phyloP scores from a whole-genome alignment of 2,888 invertebrate genomes.

The Cheilosia scutellata region DNA sequence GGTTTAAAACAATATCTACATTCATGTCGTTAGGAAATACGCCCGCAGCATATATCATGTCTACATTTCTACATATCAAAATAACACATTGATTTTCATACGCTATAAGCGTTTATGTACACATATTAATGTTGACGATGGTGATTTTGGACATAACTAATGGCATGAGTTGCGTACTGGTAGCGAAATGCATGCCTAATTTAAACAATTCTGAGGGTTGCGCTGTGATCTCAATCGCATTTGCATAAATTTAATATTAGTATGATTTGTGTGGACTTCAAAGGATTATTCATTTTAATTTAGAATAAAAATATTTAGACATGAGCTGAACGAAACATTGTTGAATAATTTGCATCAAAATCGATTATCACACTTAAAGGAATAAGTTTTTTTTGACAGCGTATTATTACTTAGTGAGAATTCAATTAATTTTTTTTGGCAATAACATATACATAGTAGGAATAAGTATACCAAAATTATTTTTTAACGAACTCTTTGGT shows the following conservation, averaged over 20 bases:
- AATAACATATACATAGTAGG: too few species aligned
- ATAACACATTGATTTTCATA: slow-evolving; percentile 45
- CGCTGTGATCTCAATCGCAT: slow-evolving; percentile 34
- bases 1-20: slow-evolving; percentile 40
- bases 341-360: slow-evolving; percentile 1
- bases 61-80: slow-evolving; percentile 28
- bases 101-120: slow-evolving; percentile 34
- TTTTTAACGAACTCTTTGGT: too few species aligned
- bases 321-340: neutral
- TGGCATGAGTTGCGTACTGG: slow-evolving; percentile 16
- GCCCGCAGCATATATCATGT: slow-evolving; percentile 35
- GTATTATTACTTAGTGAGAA: too few species aligned
- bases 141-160: slow-evolving; percentile 36
- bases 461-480: too few species aligned
- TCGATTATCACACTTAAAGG: neutral
- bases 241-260: slow-evolving; percentile 44
- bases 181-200: slow-evolving; percentile 23
- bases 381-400: too few species aligned
- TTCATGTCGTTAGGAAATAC: slow-evolving; percentile 20
- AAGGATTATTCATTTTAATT: slow-evolving; percentile 32
- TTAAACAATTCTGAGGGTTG: slow-evolving; percentile 34
- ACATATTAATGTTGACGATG: slow-evolving; percentile 47
- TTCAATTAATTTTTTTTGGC: too few species aligned
- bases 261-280: slow-evolving; percentile 33
- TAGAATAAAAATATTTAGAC: slow-evolving; percentile 21